Base-by-base conservation (phyloP, 2,797 vertebrate species). In the Agapornis canus region DNA sequence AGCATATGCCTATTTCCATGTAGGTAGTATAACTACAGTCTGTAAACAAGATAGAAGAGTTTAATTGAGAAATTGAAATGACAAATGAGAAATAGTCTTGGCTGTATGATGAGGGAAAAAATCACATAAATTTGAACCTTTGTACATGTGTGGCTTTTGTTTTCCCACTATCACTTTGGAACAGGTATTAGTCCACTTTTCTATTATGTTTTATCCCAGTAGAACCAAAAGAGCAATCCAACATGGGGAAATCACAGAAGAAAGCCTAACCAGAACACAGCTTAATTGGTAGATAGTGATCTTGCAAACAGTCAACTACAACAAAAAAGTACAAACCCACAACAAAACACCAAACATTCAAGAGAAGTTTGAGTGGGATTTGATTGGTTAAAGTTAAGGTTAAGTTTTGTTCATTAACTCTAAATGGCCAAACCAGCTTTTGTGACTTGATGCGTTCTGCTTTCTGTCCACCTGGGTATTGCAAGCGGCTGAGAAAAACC, bases 381-480 rank as follows among this genome's bases (percentile, higher is more conserved):
- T 70, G 21, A 7, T 18, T 84, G 25, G 19, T 77, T 82, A 47
- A 85, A 66, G 47, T 84, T 48, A 71, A 65, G 18, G 18, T 73
- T 61, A 91, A 68, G 37, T 75, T 85, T 79, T 94, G 15, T 45
- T 79, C 25, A 39, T 57, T 83, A 57, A 61, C 76, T 86, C 35
- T 83, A 84, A 89, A 73, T 79, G 81, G 17, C 47, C 73, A 23
- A 42, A 56, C 14, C 89, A 89, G 12, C n/a, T 12, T n/a, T 84
- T 93, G 45, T 90, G 92, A 96, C 86, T 63, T 82, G 86, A 86
- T 92, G 70, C 79, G 70, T 82, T 92, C 73, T 93, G 86, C 43
- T 39, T 39, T 94, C 81, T 43, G 59, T 89, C 95, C 90, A 94
- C 77, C 94, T 94, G 95, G 73, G 89, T 83, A 89, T 94, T 93